Base-by-base conservation (phyloP, 2,888 invertebrate genomes). In the Agrotis puta region DNA sequence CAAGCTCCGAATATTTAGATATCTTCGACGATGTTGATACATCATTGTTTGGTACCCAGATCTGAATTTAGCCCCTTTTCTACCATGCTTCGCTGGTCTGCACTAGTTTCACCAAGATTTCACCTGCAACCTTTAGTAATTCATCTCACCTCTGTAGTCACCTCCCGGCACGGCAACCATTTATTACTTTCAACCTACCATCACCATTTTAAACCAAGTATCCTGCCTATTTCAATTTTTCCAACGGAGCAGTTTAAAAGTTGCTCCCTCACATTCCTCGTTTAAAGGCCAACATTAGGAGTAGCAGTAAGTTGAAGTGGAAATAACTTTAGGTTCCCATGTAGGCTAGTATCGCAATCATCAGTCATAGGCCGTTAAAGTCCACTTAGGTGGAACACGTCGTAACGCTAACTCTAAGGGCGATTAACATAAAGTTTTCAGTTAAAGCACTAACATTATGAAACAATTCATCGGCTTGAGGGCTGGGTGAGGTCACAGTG, bases 401-500 rank as follows among this genome's bases (percentile, higher is more conserved):
- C 73, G 79, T 79, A 77, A 82, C 78, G 78, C 81, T 82, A 77
- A 83, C 82, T 69, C 71, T 82, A 51, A 74, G 70, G 75, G 76
- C 81, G 86, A 88, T 85, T 85, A 86, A 83, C 87, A 87, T 88
- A 85, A 86, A 88, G 82, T 84, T 88, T 85, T 83, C 84, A 84
- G 81, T 83, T 84, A 81, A 84, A 77, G 81, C 77, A 83, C 87
- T 82, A 87, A 84, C 85, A 85, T 86, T 85, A 87, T 86, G 82
- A 87, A 88, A 86, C 88, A 88, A 88, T 88, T 85, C 88, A 83
- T 82, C 75, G 77, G 70, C 72, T 56, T 45, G 70, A 64, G 70
- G 56, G 65, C n/a, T 27, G 20, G 54, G 70, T 67, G 43, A 39
- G 70, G 77, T 56, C 24, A 7, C 13, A 64, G 33, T 85, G 53